These are phyloP conservation scores for Thymelicus lineola DNA, from an alignment of 2,888 invertebrate species.

Conservation along the genomic window DNA sequence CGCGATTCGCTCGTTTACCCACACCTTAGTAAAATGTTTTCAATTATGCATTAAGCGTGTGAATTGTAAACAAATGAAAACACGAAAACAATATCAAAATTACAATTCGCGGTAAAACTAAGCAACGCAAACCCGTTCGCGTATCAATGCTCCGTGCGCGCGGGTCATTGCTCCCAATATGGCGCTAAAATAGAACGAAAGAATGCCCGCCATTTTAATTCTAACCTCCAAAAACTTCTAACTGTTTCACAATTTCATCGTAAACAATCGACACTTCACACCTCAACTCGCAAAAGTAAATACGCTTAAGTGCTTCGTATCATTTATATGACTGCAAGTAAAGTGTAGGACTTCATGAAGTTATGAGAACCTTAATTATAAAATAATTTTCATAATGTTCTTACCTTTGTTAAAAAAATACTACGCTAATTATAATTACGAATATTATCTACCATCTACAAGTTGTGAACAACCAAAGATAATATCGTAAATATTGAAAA, in stretches of 20 bases:
- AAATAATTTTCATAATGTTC: too few relatives aligned
- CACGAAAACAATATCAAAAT: constrained; percentile 35
- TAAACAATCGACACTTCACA: constrained; percentile 56
- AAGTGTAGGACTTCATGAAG: too few relatives aligned
- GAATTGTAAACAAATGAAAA: neutral
- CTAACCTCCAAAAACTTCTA: constrained; percentile 69
- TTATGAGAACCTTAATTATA: too few relatives aligned
- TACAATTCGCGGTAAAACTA: constrained; percentile 36
- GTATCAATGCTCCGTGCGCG: constrained; percentile 48
- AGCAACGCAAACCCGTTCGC: constrained; percentile 37
- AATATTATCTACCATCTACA: too few relatives aligned
- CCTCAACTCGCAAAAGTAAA: constrained; percentile 40
- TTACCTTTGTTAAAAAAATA: too few relatives aligned
- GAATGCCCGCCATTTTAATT: constrained; percentile 80
- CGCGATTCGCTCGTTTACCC: too few relatives aligned
- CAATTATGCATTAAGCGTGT: neutral
- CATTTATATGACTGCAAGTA: neutral
- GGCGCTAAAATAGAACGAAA: constrained; percentile 82
- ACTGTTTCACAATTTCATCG: constrained; percentile 63
- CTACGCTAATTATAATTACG: too few relatives aligned
- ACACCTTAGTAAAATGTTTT: too few relatives aligned
- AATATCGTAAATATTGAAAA: neutral
- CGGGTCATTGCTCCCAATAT: constrained; percentile 75
- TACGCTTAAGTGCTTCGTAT: neutral
- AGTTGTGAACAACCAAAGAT: too few relatives aligned